These are phyloP conservation scores for Nephrotoma guestfalica DNA, from an alignment of 2,888 invertebrate species.

Conservation along the genomic window DNA sequence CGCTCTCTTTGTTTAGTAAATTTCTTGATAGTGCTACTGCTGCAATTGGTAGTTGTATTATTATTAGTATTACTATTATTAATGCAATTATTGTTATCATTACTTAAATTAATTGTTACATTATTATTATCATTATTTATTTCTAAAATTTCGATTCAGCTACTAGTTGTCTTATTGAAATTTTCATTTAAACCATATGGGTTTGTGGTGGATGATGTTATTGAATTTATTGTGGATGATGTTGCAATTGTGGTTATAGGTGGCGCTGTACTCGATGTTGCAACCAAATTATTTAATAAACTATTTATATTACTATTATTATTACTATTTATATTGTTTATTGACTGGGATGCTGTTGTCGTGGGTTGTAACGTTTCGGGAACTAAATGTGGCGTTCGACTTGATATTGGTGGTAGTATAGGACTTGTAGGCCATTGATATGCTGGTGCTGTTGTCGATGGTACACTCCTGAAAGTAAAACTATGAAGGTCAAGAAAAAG, in stretches of 20 bases:
- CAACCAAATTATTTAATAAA: not conserved
- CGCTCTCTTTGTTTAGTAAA: slow-evolving; percentile 9
- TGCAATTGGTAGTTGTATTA: not conserved
- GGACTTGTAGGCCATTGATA: slow-evolving; percentile 73
- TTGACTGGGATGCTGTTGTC: slow-evolving; percentile 11
- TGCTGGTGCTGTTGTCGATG: slow-evolving; percentile 41
- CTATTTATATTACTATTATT: not conserved
- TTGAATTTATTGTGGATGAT: slow-evolving; percentile 6
- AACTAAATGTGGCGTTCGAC: slow-evolving; percentile 55
- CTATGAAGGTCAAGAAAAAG: not conserved
- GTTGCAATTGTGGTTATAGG: not conserved
- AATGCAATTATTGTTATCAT: slow-evolving; percentile 1
- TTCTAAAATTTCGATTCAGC: slow-evolving; percentile 9
- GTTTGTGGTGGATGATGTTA: slow-evolving; percentile 6
- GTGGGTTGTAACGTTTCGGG: slow-evolving; percentile 40
- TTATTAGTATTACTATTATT: not conserved
- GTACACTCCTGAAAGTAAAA: slow-evolving; percentile 37
- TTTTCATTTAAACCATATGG: not conserved
- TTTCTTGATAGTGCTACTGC: slow-evolving; percentile 6
- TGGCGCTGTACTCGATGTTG: not conserved
- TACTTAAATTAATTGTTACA: not conserved
- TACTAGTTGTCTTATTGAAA: slow-evolving; percentile 3
- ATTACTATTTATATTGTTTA: slow-evolving; percentile 18
- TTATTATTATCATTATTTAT: not conserved
- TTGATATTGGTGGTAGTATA: slow-evolving; percentile 53